Conservation (phyloP, 1,140 invertebrate species). For the Anadara kagoshimensis region DNA sequence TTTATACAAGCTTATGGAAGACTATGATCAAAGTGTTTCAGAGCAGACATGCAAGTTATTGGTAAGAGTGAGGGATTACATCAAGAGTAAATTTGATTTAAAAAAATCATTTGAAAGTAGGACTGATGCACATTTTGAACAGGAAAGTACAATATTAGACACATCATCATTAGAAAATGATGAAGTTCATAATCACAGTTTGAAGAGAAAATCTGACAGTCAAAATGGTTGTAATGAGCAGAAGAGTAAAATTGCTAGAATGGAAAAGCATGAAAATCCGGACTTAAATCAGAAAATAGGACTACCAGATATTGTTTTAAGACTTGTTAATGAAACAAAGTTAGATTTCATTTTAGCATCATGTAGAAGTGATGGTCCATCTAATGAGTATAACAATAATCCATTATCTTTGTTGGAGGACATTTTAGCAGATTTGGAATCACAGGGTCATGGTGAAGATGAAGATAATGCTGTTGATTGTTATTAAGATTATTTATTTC, state of each 20-base stretch:
- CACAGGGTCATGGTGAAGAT: slow-evolving; percentile 1
- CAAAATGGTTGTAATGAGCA: background rate
- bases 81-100: background rate
- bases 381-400: slow-evolving; percentile 12
- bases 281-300: background rate
- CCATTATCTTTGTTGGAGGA: slow-evolving; percentile 18
- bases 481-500: slow-evolving; percentile 4
- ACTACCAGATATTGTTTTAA: background rate
- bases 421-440: slow-evolving; percentile 8
- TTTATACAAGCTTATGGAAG: slow-evolving; percentile 7
- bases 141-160: background rate
- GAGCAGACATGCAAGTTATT: background rate
- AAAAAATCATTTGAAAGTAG: background rate
- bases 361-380: background rate
- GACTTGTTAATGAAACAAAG: slow-evolving; percentile 10
- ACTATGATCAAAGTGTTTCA: slow-evolving; percentile 21
- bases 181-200: background rate
- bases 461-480: slow-evolving; percentile 21
- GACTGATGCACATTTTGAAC: background rate
- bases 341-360: too few species aligned
- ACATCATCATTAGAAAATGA: background rate
- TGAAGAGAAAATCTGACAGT: background rate
- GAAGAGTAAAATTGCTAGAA: background rate
- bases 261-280: background rate
- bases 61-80: background rate